Conservation (phyloP, 2,797 vertebrate species). For the Cirrhinus mrigala region DNA sequence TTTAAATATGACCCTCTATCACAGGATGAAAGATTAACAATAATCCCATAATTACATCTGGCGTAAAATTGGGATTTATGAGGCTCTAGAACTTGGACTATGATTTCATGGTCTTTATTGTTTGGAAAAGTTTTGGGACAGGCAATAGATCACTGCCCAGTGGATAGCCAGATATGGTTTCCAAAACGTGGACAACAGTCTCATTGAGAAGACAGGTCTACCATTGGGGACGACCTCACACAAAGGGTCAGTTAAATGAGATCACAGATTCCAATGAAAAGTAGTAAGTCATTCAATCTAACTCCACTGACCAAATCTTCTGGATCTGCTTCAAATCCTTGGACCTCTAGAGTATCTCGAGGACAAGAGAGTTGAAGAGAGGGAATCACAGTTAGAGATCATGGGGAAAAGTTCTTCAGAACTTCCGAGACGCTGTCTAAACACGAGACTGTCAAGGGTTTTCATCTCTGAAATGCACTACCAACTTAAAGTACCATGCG, state of each 20-base stretch:
- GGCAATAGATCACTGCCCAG: not conserved
- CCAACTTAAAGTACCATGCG: not conserved
- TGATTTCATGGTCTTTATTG: constrained; percentile 27
- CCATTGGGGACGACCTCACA: not conserved
- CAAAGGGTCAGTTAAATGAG: not conserved
- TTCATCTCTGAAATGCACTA: constrained; percentile 1
- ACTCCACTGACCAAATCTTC: not conserved
- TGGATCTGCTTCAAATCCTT: constrained; percentile 19
- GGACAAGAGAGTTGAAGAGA: not conserved
- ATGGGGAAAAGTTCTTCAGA: not conserved
- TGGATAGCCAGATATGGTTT: not conserved
- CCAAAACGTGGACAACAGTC: not conserved
- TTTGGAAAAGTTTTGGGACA: constrained; percentile 4
- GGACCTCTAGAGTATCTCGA: not conserved
- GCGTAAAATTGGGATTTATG: constrained; percentile 39
- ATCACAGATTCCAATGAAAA: not conserved
- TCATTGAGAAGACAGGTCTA: not conserved
- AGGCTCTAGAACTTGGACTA: constrained; percentile 3
- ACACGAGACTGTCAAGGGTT: not conserved
- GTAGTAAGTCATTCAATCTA: not conserved
- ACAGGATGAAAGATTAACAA: constrained; percentile 3
- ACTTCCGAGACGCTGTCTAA: not conserved
- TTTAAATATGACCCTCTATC: not conserved
- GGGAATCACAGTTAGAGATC: not conserved
- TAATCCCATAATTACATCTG: constrained; percentile 49